These are phyloP conservation scores for Alca torda DNA, from an alignment of 2,797 vertebrate species.

Conservation along the genomic window DNA sequence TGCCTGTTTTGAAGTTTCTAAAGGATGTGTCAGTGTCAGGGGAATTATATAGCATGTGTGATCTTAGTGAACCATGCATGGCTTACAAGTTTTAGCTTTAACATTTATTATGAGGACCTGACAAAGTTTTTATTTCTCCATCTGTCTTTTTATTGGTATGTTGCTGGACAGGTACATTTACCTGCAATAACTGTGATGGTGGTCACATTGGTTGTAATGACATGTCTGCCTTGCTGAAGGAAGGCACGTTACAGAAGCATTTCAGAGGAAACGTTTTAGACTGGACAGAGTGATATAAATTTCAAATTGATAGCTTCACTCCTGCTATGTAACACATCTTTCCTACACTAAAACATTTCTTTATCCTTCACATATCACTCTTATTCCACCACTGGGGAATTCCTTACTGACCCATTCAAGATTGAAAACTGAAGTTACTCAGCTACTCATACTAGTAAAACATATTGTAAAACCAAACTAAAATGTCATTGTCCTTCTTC, in stretches of 20 bases:
- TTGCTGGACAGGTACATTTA: neutral
- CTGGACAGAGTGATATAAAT: neutral
- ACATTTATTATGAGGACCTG: neutral
- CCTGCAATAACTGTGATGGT: neutral
- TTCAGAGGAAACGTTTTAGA: neutral
- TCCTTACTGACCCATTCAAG: slow-evolving; percentile 30
- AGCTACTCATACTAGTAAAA: neutral
- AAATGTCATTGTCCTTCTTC: neutral
- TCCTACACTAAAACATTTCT: slow-evolving; percentile 2
- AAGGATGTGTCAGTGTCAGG: neutral
- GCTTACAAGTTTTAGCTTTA: neutral
- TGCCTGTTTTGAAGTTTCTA: neutral
- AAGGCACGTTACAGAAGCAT: neutral
- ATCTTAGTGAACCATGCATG: neutral
- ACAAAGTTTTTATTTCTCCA: neutral
- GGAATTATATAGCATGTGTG: neutral
- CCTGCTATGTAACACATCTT: slow-evolving; percentile 12
- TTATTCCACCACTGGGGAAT: slow-evolving; percentile 8
- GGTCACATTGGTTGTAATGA: neutral
- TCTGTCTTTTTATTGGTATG: neutral
- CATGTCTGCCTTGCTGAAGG: neutral
- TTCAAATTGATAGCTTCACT: slow-evolving; percentile 15
- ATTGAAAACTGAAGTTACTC: slow-evolving; percentile 32
- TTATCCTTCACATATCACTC: slow-evolving; percentile 9
- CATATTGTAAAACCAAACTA: neutral